Evolutionary conservation across 2,113 vertebrate genomes (phyloP), one percentile per base, ranked within the genome.

Genomic region (Mesembrinibis cayennensis): DNA sequence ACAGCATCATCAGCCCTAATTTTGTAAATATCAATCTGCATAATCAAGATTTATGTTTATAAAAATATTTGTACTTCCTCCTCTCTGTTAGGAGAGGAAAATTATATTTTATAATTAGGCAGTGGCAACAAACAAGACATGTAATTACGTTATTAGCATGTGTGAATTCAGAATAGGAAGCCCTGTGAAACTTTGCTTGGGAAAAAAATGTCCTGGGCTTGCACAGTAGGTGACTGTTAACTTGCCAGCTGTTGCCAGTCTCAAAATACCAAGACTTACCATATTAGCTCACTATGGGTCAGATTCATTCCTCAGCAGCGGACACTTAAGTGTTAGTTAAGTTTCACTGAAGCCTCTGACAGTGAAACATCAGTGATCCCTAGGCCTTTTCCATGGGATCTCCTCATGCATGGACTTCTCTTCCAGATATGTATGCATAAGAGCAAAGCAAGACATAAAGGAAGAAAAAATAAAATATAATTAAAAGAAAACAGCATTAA

Each of bases 131-230:
- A 93, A 88, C 25, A 91, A 91, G 91, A 67, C 15, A 32, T 73
- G 45, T 30, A 38, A 95, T 86, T 91, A 58, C 1, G 12, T 85
- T 95, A 96, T 97, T 95, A 95, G 71, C 89, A 89, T 93, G 91
- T 95, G 93, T 95, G 95, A 95, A 94, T 91, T 95, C 66, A 91
- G 81, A 94, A 89, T 95, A 90, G 77, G 87, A 96, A 95, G 71
- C 73, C 52, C 89, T 93, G 81, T 95, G 70, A 85, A 93, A 76
- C 32, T 94, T 70, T 71, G 23, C 79, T 90, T 66, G 81, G 63
- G 56, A 53, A 94, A 96, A 89, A 89, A 95, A 76, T 6, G 53
- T 87, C 87, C 70, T 76, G 32, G 26, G 16, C 62, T 94, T 93
- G 81, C 65, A 96, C 77, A 95, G 86, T 79, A 91, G 87, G 62